phyloP scores from a whole-genome alignment of 2,113 vertebrate genomes.

The Gnathonemus longibarbis region DNA sequence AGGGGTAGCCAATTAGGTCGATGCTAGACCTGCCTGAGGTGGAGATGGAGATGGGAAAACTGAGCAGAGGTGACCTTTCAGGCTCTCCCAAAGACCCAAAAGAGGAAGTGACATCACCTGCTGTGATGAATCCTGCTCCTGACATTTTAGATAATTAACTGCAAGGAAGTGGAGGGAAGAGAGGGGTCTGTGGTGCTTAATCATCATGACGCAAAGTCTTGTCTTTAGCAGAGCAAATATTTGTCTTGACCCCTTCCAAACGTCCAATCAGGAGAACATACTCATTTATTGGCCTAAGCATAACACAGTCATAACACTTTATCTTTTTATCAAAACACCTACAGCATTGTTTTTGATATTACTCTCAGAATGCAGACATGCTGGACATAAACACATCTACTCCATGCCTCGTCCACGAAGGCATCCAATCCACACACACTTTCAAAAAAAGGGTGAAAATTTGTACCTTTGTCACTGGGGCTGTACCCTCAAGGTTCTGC shows the following conservation, averaged over 20 bases:
- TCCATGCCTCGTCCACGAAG: background rate
- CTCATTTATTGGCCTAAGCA: background rate
- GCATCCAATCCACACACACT: background rate
- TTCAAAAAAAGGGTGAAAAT: background rate
- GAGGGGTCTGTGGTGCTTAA: background rate
- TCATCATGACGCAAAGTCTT: background rate
- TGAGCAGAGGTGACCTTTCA: constrained; percentile 39
- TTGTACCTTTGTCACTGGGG: too few species aligned
- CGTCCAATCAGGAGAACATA: background rate
- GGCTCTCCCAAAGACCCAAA: constrained; percentile 35
- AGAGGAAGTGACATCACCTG: constrained; percentile 34
- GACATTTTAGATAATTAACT: constrained; percentile 38
- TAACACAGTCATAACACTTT: background rate
- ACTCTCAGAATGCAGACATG: background rate
- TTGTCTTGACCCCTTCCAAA: background rate
- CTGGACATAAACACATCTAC: background rate
- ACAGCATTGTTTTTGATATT: background rate
- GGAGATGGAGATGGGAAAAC: constrained; percentile 29
- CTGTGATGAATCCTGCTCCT: constrained; percentile 30
- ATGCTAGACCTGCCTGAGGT: constrained; percentile 38
- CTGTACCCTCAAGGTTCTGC: too few species aligned
- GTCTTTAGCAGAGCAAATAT: constrained; percentile 7
- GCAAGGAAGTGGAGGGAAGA: background rate
- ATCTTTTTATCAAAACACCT: background rate
- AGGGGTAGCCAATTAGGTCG: constrained; percentile 60